Base-by-base conservation (phyloP, 2,113 vertebrate species). In the Prunella himalayana region DNA sequence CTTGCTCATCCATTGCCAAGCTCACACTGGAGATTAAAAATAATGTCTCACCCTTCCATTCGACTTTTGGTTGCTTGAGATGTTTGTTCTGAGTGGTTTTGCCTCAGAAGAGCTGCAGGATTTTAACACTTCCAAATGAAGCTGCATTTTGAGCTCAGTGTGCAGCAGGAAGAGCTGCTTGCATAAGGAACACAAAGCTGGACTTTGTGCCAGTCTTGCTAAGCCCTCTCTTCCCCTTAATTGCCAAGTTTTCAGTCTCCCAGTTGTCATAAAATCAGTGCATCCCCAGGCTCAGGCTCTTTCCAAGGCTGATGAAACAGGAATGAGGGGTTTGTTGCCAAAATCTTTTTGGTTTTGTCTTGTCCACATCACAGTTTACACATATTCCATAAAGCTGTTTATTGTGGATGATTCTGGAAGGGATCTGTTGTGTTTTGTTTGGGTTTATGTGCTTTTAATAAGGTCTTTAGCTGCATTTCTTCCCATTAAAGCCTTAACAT, bases 171-270 rank as follows among this genome's bases (percentile, higher is more conserved):
- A 64, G 41, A 72, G 82, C 33, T 54, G 72, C 63, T 82, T 70
- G 88, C 3, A 1, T 31, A 23, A 71, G 2, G 10, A 71, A 2
- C 72, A 56, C 73, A 84, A 59, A 90, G 85, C 65, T 6, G 13
- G 45, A 73, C 86, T 49, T 82, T 12, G 70, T 88, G 61, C 51
- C 89, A 13, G 14, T 21, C 71, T 63, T 33, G 30, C 57, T 83
- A 49, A 82, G 63, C 47, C 47, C 51, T 78, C 39, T 78, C 54
- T 49, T 53, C 39, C 44, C 65, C 37, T 35, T 19, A 45, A 64
- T 31, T 76, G 72, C 87, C 90, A 68, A 80, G 59, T 65, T 94
- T 86, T 83, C 39, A 11, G 31, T 69, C 77, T 91, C 68, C 13
- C 12, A 11, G 19, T 80, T 81, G 64, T 72, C 31, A 4, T 65